Conservation (phyloP, 2,888 invertebrate species). For the Mesochorus sp. region DNA sequence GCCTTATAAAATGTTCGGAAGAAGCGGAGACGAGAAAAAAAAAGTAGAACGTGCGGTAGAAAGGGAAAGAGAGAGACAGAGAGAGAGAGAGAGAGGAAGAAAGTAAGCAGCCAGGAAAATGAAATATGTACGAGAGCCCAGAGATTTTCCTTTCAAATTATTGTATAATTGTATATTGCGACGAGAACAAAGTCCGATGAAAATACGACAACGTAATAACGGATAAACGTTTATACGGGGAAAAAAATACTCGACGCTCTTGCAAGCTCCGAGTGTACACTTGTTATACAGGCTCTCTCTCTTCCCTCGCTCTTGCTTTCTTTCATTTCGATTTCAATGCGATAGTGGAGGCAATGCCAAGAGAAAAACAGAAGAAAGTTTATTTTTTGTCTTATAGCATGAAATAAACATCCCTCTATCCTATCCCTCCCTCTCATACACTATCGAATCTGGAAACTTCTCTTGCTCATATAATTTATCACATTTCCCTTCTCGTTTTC, state of each 20-base stretch:
- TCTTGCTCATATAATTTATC: constrained; percentile 37
- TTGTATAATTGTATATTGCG: constrained; percentile 78
- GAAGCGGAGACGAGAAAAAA: constrained; percentile 49
- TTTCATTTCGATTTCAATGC: constrained; percentile 17
- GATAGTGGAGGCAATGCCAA: neutral
- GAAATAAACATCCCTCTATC: constrained; percentile 40
- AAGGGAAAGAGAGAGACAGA: constrained; percentile 38
- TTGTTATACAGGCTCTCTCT: constrained; percentile 35
- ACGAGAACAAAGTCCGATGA: constrained; percentile 71
- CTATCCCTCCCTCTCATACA: neutral
- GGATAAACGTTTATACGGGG: constrained; percentile 71
- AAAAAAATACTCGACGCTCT: constrained; percentile 53
- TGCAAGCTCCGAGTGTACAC: neutral
- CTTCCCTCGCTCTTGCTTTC: constrained; percentile 59
- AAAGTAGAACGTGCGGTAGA: constrained; percentile 47
- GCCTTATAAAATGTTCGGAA: constrained; percentile 17
- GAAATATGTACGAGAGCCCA: constrained; percentile 66
- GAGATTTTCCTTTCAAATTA: constrained; percentile 75
- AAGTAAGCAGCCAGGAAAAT: constrained; percentile 55
- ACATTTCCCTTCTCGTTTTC: constrained; percentile 16
- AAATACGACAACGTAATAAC: constrained; percentile 74
- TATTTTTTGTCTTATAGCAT: constrained; percentile 29
- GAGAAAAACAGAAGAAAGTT: neutral
- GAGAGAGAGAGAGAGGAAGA: constrained; percentile 19
- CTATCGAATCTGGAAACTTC: constrained; percentile 36